phyloP scores from a whole-genome alignment of 2,797 vertebrate genomes.

The Monodelphis domestica region DNA sequence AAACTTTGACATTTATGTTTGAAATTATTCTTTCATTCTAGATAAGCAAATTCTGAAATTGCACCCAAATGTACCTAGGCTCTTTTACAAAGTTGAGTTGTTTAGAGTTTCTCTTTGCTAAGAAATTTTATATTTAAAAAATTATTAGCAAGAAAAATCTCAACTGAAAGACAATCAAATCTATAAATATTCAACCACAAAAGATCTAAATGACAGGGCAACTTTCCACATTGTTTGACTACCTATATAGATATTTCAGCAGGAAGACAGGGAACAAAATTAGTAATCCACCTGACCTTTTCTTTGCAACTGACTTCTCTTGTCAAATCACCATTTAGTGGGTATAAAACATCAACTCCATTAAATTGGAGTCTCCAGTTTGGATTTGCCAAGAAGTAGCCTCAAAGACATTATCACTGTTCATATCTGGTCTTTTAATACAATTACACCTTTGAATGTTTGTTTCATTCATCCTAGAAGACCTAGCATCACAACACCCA shows the following conservation, averaged over 20 bases:
- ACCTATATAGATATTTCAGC: slow-evolving; percentile 23
- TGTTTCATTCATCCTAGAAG: background rate
- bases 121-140: slow-evolving; percentile 34
- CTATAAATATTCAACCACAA: slow-evolving; percentile 33
- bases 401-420: background rate
- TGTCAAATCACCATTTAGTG: background rate
- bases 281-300: slow-evolving; percentile 23
- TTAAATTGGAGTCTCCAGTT: slow-evolving; percentile 19
- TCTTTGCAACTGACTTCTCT: background rate
- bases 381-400: background rate
- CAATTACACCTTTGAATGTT: background rate
- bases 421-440: background rate
- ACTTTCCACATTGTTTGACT: slow-evolving; percentile 1
- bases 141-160: slow-evolving; percentile 46
- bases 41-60: slow-evolving; percentile 53
- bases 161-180: background rate
- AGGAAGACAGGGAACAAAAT: slow-evolving; percentile 49
- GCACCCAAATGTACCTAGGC: slow-evolving; percentile 17
- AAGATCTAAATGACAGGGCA: background rate
- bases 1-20: slow-evolving; percentile 26
- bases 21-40: slow-evolving; percentile 48
- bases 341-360: background rate
- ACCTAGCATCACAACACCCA: background rate
- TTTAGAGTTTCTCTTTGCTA: background rate
- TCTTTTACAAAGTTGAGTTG: slow-evolving; percentile 38